These are phyloP conservation scores for Dipodomys stephensi DNA, from an alignment of 2,113 vertebrate species.

Conservation along the genomic window DNA sequence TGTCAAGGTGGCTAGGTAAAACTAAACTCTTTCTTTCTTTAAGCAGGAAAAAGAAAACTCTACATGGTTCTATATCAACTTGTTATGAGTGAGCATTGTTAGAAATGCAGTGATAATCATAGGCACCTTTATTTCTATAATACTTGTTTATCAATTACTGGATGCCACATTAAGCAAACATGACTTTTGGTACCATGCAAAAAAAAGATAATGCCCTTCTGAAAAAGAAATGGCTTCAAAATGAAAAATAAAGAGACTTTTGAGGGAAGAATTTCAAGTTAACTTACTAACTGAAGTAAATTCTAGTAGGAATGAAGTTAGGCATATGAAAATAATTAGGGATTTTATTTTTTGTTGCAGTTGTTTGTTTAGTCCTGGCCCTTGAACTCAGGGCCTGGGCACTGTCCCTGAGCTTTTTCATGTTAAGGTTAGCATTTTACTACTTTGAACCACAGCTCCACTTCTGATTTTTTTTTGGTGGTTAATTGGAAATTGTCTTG, in stretches of 20 bases:
- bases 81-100: background rate
- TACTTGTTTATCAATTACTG: slow-evolving; percentile 41
- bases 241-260: background rate
- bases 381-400: no score
- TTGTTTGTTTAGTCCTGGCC: no score
- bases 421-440: no score
- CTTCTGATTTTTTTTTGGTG: no score
- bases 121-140: background rate
- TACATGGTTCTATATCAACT: background rate
- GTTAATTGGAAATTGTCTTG: no score
- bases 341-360: no score
- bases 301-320: slow-evolving; percentile 58
- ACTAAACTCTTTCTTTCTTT: slow-evolving; percentile 31
- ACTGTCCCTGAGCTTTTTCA: no score
- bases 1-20: slow-evolving; percentile 24
- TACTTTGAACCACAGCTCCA: no score
- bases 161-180: slow-evolving; percentile 29
- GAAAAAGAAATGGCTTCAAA: slow-evolving; percentile 33
- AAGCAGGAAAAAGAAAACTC: background rate
- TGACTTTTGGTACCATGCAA: slow-evolving; percentile 24
- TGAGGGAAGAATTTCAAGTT: background rate
- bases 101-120: background rate
- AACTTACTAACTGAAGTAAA: slow-evolving; percentile 51
- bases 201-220: slow-evolving; percentile 18
- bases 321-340: background rate